These are phyloP conservation scores for Astur gentilis DNA, from an alignment of 2,113 vertebrate genomes.

Conservation along the genomic window DNA sequence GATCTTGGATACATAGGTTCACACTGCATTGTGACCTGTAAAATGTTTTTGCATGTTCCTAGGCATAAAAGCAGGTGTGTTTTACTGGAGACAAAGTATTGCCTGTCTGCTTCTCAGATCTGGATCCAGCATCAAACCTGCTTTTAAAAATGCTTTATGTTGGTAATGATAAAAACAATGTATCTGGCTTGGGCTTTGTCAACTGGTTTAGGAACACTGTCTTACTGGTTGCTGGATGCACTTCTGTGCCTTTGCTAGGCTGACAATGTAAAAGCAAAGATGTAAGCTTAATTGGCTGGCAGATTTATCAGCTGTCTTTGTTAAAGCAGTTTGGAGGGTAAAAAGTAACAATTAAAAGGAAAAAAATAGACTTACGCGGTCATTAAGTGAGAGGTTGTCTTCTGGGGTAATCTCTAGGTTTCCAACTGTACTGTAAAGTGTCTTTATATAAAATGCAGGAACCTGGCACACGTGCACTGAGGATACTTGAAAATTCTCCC, in stretches of 20 bases:
- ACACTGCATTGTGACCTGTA: neutral
- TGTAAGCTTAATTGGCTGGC: neutral
- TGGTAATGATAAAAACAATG: neutral
- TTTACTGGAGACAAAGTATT: neutral
- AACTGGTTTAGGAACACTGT: neutral
- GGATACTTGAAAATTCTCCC: neutral
- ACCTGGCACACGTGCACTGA: neutral
- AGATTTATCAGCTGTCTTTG: neutral
- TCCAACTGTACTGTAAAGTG: neutral
- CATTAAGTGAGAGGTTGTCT: neutral
- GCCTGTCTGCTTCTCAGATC: neutral
- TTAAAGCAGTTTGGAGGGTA: neutral
- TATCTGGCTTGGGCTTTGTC: neutral
- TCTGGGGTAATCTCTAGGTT: neutral
- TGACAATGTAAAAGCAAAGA: neutral
- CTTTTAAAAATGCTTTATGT: neutral
- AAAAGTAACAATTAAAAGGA: neutral
- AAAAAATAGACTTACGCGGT: neutral
- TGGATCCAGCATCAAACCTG: conserved; percentile 32
- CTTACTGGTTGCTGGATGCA: neutral
- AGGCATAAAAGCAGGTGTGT: neutral
- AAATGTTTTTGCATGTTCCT: neutral
- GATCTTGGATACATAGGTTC: neutral
- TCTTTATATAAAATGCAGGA: neutral
- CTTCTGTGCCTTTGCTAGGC: neutral